These are phyloP conservation scores for Lophius piscatorius DNA, from an alignment of 2,113 vertebrate species.

Conservation along the genomic window DNA sequence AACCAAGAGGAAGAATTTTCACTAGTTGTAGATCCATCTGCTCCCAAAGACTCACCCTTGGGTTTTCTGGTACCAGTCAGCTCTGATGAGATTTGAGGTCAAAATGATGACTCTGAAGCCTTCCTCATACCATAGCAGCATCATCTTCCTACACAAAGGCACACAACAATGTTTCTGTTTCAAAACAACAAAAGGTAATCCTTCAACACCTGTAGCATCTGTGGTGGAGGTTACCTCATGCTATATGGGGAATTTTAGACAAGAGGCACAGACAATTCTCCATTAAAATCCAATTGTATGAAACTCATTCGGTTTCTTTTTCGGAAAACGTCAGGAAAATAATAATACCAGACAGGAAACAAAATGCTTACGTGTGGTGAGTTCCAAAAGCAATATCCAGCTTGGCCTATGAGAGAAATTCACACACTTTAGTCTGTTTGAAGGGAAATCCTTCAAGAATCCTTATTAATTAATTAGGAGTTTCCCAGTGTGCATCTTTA, in stretches of 20 bases:
- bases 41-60: constrained; percentile 88
- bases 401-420: constrained; percentile 85
- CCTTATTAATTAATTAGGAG: not conserved
- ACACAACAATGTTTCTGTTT: not conserved
- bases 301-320: too few species aligned
- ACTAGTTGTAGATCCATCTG: too few species aligned
- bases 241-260: not conserved
- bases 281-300: not conserved
- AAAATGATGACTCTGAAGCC: constrained; percentile 94
- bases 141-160: constrained; percentile 90
- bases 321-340: not conserved
- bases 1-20: too few species aligned
- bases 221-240: not conserved
- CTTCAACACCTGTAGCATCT: not conserved
- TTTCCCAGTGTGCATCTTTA: not conserved
- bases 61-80: constrained; percentile 98
- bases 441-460: not conserved
- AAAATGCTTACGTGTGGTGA: constrained; percentile 93
- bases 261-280: not conserved
- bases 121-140: constrained; percentile 94
- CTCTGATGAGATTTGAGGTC: constrained; percentile 94
- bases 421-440: not conserved
- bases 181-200: not conserved
- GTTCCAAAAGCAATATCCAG: constrained; percentile 98
- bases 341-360: not conserved